Conservation (phyloP, 2,888 invertebrate species). For the Pseudococcus longispinus region DNA sequence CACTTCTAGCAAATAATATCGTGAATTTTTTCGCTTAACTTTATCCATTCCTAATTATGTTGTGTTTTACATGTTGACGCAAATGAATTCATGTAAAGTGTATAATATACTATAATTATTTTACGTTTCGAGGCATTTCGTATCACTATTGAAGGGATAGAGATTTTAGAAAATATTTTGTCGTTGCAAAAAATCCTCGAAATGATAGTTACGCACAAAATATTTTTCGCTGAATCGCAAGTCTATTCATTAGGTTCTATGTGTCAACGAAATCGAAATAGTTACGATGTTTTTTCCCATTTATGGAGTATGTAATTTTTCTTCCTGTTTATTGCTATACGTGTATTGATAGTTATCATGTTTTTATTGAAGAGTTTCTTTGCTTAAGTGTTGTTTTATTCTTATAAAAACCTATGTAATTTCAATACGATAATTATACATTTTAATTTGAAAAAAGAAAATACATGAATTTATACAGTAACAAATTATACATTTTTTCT, state of each 20-base stretch:
- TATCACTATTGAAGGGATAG: background rate
- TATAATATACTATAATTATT: background rate
- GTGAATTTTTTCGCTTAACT: background rate
- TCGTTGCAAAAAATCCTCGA: background rate
- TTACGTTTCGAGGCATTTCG: background rate
- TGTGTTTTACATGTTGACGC: background rate
- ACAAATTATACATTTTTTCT: background rate
- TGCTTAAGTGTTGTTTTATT: background rate
- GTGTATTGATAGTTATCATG: background rate
- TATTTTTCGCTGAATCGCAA: background rate
- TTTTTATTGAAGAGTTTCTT: background rate
- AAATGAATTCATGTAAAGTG: background rate
- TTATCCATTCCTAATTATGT: background rate
- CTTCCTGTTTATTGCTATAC: background rate
- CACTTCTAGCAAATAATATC: slow-evolving; percentile 43
- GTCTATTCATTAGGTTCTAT: too few relatives aligned
- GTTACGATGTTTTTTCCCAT: too few relatives aligned
- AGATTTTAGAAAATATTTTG: background rate
- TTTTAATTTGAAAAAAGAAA: slow-evolving; percentile 7
- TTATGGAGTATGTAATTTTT: background rate
- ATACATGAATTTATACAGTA: slow-evolving; percentile 13
- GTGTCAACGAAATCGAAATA: too few relatives aligned
- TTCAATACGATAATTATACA: background rate
- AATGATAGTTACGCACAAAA: background rate
- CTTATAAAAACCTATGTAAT: background rate